A percentile compares a stretch with the other conserved stretches of the same genome.
Evolutionary conservation across 2,888 invertebrate species (phyloP).

Genomic region (Gortyna flavago): DNA sequence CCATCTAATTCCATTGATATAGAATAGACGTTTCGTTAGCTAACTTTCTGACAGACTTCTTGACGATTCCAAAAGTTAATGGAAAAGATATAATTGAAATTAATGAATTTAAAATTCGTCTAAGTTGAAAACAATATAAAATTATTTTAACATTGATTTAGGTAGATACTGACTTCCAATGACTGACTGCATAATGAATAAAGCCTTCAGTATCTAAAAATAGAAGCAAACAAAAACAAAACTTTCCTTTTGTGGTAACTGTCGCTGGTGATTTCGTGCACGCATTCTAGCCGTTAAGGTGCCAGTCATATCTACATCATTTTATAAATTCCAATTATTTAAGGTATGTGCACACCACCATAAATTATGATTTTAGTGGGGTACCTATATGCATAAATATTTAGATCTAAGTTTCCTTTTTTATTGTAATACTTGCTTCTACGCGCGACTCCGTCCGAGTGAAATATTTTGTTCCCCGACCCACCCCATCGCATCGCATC

Average conservation of each 20-base stretch:
- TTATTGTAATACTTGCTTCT: too few relatives aligned
- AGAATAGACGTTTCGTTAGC: conserved; percentile 7
- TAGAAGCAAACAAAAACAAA: not conserved
- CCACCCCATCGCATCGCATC: too few relatives aligned
- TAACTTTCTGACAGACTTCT: conserved; percentile 22
- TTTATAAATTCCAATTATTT: not conserved
- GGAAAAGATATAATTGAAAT: conserved; percentile 34
- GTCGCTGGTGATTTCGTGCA: conserved; percentile 14
- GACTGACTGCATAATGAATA: not conserved
- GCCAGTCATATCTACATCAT: not conserved
- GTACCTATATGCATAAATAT: too few relatives aligned
- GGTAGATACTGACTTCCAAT: not conserved
- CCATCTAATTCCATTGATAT: conserved; percentile 3
- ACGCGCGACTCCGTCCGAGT: too few relatives aligned
- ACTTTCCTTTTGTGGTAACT: conserved; percentile 1
- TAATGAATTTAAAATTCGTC: conserved; percentile 15
- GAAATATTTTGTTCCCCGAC: too few relatives aligned
- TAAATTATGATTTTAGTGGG: too few relatives aligned
- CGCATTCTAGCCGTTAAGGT: conserved; percentile 14
- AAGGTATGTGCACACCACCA: too few relatives aligned
- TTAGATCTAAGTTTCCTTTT: too few relatives aligned
- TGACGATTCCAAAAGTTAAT: conserved; percentile 18
- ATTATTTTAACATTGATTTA: not conserved
- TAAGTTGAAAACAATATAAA: conserved; percentile 20
- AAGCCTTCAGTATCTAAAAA: not conserved